Conservation (phyloP, 2,888 invertebrate species). For the Hydraecia micacea region DNA sequence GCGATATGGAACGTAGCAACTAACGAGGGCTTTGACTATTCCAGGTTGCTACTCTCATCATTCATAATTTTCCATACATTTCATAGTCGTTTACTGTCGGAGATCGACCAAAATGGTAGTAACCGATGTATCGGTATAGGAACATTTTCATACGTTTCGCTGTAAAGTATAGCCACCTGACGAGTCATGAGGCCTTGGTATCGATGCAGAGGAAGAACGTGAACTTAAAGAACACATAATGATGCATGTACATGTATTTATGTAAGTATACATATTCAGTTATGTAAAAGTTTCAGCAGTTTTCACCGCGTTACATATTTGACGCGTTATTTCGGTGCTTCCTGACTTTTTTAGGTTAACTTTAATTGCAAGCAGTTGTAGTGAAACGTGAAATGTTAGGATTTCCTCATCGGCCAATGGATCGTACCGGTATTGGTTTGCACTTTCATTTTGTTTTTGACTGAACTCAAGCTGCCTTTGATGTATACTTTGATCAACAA, state of each 20-base stretch:
- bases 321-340: conserved; percentile 56
- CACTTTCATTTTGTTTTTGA: conserved; percentile 4
- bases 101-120: background rate
- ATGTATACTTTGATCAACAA: conserved; percentile 2
- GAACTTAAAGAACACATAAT: background rate
- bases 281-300: conserved; percentile 42
- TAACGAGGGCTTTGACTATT: background rate
- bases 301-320: conserved; percentile 51
- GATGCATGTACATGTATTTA: background rate
- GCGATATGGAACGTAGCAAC: background rate
- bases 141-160: background rate
- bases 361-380: conserved; percentile 53
- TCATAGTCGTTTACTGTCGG: background rate
- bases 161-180: background rate
- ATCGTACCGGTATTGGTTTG: conserved; percentile 12
- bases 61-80: conserved; percentile 1
- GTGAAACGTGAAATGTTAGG: conserved; percentile 51
- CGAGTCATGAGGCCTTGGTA: background rate
- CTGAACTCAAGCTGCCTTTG: background rate
- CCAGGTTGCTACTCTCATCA: too few relatives aligned
- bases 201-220: background rate
- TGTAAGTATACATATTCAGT: conserved; percentile 16
- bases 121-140: background rate
- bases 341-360: conserved; percentile 63
- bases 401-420: conserved; percentile 32